Conservation (phyloP, 2,113 vertebrate species). For the Sinosuthora webbiana region DNA sequence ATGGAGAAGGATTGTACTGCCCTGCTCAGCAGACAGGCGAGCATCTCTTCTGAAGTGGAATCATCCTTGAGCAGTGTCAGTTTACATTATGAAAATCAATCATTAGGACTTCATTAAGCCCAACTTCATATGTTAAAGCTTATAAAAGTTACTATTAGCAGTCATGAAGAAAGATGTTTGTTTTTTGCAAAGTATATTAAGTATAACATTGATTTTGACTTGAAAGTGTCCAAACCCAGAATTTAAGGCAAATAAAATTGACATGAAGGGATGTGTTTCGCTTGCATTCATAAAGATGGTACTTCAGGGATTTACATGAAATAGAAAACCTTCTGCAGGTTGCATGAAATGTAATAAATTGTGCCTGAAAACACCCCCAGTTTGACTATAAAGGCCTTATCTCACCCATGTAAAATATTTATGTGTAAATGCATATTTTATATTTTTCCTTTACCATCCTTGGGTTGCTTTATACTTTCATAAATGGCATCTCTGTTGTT, state of each 20-base stretch:
- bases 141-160: constrained; percentile 42
- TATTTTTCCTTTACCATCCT: constrained; percentile 51
- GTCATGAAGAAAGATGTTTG: constrained; percentile 42
- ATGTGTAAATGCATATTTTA: constrained; percentile 65
- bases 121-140: constrained; percentile 10
- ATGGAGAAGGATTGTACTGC: not conserved
- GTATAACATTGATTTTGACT: constrained; percentile 60
- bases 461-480: constrained; percentile 46
- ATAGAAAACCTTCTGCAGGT: constrained; percentile 61
- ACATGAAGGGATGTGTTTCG: constrained; percentile 35
- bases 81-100: constrained; percentile 30
- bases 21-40: not conserved
- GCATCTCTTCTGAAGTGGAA: not conserved
- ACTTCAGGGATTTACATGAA: constrained; percentile 63
- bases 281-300: constrained; percentile 50
- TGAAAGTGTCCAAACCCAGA: constrained; percentile 56
- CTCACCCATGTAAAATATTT: constrained; percentile 65
- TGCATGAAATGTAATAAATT: constrained; percentile 58
- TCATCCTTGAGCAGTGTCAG: not conserved
- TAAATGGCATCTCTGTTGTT: constrained; percentile 49
- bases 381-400: constrained; percentile 64
- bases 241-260: constrained; percentile 62
- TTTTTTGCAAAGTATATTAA: constrained; percentile 27
- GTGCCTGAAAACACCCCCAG: constrained; percentile 52
- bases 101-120: constrained; percentile 12